Conservation (phyloP, 2,113 vertebrate genomes). For the Tamias sibiricus region DNA sequence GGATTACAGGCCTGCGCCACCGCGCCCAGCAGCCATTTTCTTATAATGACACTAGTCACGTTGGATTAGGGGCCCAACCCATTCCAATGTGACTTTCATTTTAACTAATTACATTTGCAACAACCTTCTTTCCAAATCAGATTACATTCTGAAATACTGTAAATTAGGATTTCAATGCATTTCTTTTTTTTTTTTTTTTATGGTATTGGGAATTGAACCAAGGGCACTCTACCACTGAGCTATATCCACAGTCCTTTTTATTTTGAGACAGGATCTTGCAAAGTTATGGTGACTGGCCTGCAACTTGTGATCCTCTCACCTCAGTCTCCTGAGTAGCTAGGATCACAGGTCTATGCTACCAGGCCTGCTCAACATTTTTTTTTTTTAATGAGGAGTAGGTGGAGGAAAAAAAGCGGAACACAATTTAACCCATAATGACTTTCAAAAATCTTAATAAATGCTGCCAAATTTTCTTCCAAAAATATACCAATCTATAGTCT, state of each 20-base stretch:
- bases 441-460: not conserved
- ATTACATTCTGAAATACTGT: not conserved
- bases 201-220: too few relatives aligned
- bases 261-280: too few relatives aligned
- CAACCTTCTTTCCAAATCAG: constrained; percentile 30
- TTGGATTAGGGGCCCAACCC: not conserved
- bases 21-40: not conserved
- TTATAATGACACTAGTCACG: not conserved
- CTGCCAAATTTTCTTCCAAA: constrained; percentile 40
- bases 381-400: not conserved
- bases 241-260: too few relatives aligned
- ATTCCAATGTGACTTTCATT: not conserved
- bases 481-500: not conserved
- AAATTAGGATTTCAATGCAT: not conserved
- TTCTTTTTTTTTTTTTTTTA: not conserved
- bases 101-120: not conserved
- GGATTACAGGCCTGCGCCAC: too few relatives aligned
- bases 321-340: too few relatives aligned
- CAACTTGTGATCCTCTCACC: too few relatives aligned
- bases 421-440: not conserved
- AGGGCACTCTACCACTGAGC: too few relatives aligned
- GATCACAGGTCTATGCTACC: too few relatives aligned
- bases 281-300: too few relatives aligned
- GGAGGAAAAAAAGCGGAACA: too few relatives aligned
- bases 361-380: not conserved